Conservation (phyloP, 2,797 vertebrate species). For the Merluccius polli region DNA sequence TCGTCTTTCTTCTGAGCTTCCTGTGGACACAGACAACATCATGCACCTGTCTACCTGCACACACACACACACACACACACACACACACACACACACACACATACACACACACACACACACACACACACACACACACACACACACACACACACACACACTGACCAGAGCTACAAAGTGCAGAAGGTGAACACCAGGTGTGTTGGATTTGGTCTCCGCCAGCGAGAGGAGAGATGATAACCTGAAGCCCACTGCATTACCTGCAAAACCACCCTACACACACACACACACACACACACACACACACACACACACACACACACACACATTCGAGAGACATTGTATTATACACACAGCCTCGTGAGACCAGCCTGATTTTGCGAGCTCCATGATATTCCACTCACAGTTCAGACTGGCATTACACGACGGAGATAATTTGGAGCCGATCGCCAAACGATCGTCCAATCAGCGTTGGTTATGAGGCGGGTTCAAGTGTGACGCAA, state of each 20-base stretch:
- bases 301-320: not conserved
- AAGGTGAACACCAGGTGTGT: conserved; percentile 92
- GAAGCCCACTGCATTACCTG: conserved; percentile 90
- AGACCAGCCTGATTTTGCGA: too few relatives aligned
- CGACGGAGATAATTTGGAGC: too few relatives aligned
- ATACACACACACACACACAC: conserved; percentile 4
- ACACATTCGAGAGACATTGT: too few relatives aligned
- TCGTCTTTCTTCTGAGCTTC: conserved; percentile 89
- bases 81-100: not conserved
- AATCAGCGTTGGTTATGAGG: too few relatives aligned
- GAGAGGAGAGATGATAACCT: conserved; percentile 90
- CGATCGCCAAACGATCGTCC: too few relatives aligned
- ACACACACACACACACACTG: conserved; percentile 36
- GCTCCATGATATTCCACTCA: too few relatives aligned
- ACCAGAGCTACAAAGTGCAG: conserved; percentile 94
- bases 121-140: not conserved
- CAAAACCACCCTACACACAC: conserved; percentile 80
- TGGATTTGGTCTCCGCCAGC: conserved; percentile 90
- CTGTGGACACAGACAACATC: conserved; percentile 54
- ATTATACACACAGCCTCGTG: too few relatives aligned
- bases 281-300: conserved; percentile 9
- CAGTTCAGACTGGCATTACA: too few relatives aligned
- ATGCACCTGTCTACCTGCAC: not conserved
- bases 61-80: conserved; percentile 6
- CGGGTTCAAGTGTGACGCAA: too few relatives aligned